These are phyloP conservation scores for Delichon dasypus DNA, from an alignment of 2,797 vertebrate species.

Conservation along the genomic window DNA sequence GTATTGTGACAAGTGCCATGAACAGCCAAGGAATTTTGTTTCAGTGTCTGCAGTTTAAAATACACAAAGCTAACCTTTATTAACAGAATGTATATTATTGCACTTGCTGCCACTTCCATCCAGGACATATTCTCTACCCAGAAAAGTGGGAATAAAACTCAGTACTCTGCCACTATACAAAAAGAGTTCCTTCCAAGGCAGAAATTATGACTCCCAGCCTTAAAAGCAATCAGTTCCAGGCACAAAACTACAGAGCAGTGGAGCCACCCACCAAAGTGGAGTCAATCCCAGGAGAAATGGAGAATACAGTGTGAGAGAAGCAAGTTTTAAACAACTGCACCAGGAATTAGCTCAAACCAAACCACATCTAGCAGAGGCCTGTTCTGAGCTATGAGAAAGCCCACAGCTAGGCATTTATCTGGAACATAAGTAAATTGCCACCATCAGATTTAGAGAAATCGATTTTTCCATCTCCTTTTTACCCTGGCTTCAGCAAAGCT, in stretches of 20 bases:
- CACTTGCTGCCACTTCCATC: background rate
- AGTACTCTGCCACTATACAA: background rate
- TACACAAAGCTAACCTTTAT: background rate
- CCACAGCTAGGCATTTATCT: background rate
- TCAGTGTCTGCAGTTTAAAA: background rate
- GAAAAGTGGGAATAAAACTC: background rate
- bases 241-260: background rate
- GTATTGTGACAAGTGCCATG: background rate
- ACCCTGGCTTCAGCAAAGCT: background rate
- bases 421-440: rapidly evolving
- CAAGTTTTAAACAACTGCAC: background rate
- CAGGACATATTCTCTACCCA: background rate
- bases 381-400: background rate
- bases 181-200: background rate
- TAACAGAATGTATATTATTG: background rate
- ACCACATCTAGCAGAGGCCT: background rate
- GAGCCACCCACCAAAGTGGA: background rate
- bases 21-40: background rate
- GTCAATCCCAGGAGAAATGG: background rate
- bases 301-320: background rate
- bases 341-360: background rate
- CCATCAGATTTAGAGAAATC: background rate
- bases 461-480: background rate
- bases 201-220: background rate
- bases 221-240: background rate